Conservation (phyloP, 2,113 vertebrate species). For the Corythaeola cristata region DNA sequence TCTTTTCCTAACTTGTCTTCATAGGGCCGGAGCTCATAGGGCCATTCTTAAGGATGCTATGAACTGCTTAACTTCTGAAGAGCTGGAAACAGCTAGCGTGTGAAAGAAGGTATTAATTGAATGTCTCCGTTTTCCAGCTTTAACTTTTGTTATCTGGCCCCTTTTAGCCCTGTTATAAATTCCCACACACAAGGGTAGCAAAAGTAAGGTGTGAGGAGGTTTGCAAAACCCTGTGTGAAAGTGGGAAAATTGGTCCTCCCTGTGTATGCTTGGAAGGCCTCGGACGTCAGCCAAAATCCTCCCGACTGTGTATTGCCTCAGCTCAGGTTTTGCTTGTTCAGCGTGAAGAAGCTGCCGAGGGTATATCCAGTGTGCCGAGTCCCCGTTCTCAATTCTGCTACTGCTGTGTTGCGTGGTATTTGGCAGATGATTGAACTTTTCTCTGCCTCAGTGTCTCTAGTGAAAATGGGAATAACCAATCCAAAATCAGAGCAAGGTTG, state of each 20-base stretch:
- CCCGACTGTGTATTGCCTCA: neutral
- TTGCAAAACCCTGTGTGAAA: neutral
- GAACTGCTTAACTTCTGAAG: neutral
- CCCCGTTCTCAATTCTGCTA: neutral
- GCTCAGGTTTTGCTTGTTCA: neutral
- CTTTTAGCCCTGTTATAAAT: neutral
- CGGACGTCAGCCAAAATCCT: rapidly evolving
- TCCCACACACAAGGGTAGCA: neutral
- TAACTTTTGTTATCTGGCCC: neutral
- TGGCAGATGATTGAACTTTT: neutral
- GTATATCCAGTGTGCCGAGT: neutral
- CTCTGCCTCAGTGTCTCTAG: neutral
- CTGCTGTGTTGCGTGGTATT: neutral
- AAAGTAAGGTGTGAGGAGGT: neutral
- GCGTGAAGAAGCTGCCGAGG: neutral
- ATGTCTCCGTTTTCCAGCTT: neutral
- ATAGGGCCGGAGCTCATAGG: neutral
- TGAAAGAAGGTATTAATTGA: neutral
- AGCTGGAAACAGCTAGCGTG: neutral
- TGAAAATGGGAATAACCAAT: neutral
- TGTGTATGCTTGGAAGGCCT: rapidly evolving
- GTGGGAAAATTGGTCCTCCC: neutral
- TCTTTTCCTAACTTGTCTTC: neutral
- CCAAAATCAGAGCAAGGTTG: neutral
- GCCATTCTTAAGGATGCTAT: neutral